Percentiles rank a stretch among this genome's conserved stretches.
Conservation (phyloP, 2,888 invertebrate species). For the Aphelenchoides bicaudatus region DNA sequence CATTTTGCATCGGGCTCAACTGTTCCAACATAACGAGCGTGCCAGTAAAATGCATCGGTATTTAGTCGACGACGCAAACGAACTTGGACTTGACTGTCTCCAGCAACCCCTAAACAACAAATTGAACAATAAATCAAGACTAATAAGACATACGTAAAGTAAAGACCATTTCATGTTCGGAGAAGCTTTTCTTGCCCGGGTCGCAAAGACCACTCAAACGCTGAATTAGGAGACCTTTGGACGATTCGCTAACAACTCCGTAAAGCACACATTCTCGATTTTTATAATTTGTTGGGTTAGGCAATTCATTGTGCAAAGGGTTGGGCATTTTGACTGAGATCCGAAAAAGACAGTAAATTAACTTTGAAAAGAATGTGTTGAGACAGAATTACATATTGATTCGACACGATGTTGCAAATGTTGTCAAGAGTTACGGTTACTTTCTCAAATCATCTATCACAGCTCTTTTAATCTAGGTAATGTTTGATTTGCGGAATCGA, state of each 20-base stretch:
- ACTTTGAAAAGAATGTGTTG: too few relatives aligned
- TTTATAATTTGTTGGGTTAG: neutral
- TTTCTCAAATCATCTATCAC: too few relatives aligned
- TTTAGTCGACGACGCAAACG: slow-evolving; percentile 35
- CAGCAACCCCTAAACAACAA: slow-evolving; percentile 26
- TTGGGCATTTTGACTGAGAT: too few relatives aligned
- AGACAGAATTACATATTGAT: too few relatives aligned
- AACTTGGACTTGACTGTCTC: slow-evolving; percentile 34
- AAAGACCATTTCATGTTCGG: slow-evolving; percentile 31
- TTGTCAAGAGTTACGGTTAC: too few relatives aligned
- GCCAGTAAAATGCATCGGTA: slow-evolving; percentile 28
- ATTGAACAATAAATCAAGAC: slow-evolving; percentile 10
- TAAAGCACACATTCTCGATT: slow-evolving; percentile 28
- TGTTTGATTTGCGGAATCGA: too few relatives aligned
- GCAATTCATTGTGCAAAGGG: too few relatives aligned
- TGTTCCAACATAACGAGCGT: slow-evolving; percentile 34
- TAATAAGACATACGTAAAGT: slow-evolving; percentile 23
- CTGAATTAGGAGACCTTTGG: slow-evolving; percentile 32
- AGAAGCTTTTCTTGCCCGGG: slow-evolving; percentile 28
- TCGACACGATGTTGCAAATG: too few relatives aligned
- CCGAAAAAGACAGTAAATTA: too few relatives aligned
- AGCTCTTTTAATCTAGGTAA: too few relatives aligned
- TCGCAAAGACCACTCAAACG: slow-evolving; percentile 37
- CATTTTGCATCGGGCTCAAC: slow-evolving; percentile 27
- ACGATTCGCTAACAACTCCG: slow-evolving; percentile 23